Evolutionary conservation across 2,113 vertebrate genomes (phyloP).

Genomic region (Callaeas wilsoni): DNA sequence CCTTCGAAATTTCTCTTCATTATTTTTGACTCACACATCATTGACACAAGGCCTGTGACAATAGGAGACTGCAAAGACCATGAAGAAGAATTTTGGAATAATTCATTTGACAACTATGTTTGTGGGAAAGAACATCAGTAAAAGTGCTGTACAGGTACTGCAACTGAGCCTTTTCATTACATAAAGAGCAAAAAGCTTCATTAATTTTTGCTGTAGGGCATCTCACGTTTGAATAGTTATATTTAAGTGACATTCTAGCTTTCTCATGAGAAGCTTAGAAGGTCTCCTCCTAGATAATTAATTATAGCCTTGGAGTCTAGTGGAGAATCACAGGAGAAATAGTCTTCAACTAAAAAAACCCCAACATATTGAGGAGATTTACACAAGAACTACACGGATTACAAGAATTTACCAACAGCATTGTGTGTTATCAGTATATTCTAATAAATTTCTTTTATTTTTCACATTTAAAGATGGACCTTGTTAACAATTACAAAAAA

Average conservation of each 20-base stretch:
- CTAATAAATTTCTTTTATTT: neutral
- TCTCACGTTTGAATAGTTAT: neutral
- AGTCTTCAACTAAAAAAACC: neutral
- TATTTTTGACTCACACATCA: conserved; percentile 5
- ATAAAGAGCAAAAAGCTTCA: neutral
- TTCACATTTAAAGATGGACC: neutral
- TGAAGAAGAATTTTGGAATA: neutral
- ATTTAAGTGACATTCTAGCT: conserved; percentile 28
- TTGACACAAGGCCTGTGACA: neutral
- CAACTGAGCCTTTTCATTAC: neutral
- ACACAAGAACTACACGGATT: neutral
- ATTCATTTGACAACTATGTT: neutral
- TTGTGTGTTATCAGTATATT: neutral
- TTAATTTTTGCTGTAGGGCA: conserved; percentile 24
- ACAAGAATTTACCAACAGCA: neutral
- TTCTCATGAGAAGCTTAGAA: neutral
- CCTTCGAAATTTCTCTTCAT: neutral
- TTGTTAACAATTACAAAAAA: neutral
- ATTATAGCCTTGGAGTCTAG: neutral
- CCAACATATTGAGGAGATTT: neutral
- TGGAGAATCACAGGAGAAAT: neutral
- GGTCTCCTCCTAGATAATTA: conserved; percentile 10
- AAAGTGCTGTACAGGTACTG: conserved; percentile 8
- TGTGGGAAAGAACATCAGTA: conserved; percentile 2
- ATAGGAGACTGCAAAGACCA: neutral